Evolutionary conservation across 2,797 vertebrate species (phyloP).

Genomic region (Tokudaia tokunoshimensis): DNA sequence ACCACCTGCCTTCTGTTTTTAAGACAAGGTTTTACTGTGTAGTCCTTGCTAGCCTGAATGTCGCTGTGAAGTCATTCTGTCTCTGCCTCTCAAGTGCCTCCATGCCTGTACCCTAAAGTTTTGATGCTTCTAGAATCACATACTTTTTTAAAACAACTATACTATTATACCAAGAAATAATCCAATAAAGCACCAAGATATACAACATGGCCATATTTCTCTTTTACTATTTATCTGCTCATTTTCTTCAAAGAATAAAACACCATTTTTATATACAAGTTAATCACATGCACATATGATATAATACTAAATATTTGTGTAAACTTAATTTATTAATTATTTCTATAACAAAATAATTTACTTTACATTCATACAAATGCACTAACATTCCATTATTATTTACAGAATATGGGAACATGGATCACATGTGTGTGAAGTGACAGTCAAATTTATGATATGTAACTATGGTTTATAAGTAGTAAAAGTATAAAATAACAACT

Average conservation of each 20-base stretch:
- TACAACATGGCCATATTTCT: background rate
- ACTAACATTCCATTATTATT: background rate
- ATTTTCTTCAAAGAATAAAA: background rate
- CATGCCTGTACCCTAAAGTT: background rate
- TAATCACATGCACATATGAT: background rate
- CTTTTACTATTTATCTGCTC: background rate
- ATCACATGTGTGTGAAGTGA: background rate
- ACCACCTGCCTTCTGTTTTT: background rate
- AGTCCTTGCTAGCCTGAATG: background rate
- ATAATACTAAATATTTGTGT: background rate
- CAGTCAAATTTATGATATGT: background rate
- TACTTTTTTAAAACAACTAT: background rate
- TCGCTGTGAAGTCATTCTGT: background rate
- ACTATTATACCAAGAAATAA: background rate
- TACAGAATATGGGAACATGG: background rate
- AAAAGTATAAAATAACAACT: conserved; percentile 41
- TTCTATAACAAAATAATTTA: background rate
- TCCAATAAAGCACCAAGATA: background rate
- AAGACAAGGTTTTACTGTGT: background rate
- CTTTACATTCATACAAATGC: background rate
- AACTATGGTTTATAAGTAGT: background rate
- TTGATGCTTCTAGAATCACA: background rate
- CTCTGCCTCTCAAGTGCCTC: background rate
- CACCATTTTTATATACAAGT: background rate
- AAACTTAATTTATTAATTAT: background rate